phyloP scores from a whole-genome alignment of 2,797 vertebrate genomes.

The Sebastes hubbsi region DNA sequence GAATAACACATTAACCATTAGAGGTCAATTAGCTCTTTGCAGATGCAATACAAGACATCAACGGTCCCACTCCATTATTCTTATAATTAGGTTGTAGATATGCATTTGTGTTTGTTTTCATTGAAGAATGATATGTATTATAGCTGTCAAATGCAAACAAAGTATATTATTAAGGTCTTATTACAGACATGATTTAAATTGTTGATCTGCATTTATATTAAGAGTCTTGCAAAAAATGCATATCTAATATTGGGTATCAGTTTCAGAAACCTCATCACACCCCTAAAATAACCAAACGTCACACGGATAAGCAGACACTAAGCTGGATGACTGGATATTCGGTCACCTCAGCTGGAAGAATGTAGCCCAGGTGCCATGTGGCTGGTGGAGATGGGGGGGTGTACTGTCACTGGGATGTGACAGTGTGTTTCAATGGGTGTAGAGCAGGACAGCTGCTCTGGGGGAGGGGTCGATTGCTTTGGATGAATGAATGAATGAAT shows the following conservation, averaged over 20 bases:
- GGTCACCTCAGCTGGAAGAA: slow-evolving; percentile 33
- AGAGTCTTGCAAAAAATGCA: not conserved
- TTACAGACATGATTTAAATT: not conserved
- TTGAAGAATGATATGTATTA: not conserved
- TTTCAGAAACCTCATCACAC: not conserved
- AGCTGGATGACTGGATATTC: not conserved
- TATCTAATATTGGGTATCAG: not conserved
- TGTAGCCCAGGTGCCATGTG: slow-evolving; percentile 35
- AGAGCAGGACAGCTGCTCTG: slow-evolving; percentile 64
- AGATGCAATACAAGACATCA: not conserved
- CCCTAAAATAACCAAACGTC: not conserved
- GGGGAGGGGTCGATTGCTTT: slow-evolving; percentile 54
- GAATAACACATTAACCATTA: not conserved
- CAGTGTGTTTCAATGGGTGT: slow-evolving; percentile 35
- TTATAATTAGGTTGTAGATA: not conserved
- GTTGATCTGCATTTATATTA: not conserved
- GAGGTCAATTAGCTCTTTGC: not conserved
- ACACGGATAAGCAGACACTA: not conserved
- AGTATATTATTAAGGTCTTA: not conserved
- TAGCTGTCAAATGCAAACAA: not conserved
- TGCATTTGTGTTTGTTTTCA: not conserved
- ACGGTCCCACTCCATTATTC: not conserved
- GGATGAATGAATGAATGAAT: not conserved
- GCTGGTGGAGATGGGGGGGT: not conserved
- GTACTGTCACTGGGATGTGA: slow-evolving; percentile 50